These are phyloP conservation scores for Cephalopachus bancanus DNA, from an alignment of 2,797 vertebrate species.

Conservation along the genomic window DNA sequence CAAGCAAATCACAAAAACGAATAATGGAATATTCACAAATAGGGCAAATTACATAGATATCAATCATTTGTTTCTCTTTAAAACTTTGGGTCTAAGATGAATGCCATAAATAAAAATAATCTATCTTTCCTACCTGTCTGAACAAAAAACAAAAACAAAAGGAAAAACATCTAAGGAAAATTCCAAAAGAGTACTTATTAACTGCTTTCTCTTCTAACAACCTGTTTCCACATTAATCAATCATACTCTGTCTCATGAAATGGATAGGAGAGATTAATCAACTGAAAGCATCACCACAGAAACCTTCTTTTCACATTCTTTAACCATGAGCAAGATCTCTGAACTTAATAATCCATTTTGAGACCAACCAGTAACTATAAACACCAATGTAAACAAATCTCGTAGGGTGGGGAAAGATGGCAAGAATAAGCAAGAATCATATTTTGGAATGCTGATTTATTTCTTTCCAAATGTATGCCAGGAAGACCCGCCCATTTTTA, in stretches of 20 bases:
- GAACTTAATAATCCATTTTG: conserved; percentile 80
- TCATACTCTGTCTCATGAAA: conserved; percentile 77
- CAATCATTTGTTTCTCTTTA: conserved; percentile 27
- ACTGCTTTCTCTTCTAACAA: conserved; percentile 65
- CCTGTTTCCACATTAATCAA: conserved; percentile 72
- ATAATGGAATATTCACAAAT: not conserved
- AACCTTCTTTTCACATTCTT: conserved; percentile 83
- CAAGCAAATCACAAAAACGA: not conserved
- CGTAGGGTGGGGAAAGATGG: conserved; percentile 68
- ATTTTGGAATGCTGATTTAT: conserved; percentile 67
- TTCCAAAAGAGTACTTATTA: conserved; percentile 69
- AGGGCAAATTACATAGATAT: not conserved
- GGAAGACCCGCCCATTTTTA: not conserved
- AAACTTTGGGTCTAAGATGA: not conserved
- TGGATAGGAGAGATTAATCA: conserved; percentile 77
- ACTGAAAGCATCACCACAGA: conserved; percentile 81
- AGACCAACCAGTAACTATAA: conserved; percentile 82
- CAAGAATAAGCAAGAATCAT: conserved; percentile 60
- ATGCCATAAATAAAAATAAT: conserved; percentile 42
- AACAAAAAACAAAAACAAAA: conserved; percentile 15
- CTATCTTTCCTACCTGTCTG: not conserved
- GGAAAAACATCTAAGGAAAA: conserved; percentile 56
- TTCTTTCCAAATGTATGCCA: conserved; percentile 48
- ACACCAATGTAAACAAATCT: conserved; percentile 77
- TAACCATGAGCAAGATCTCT: conserved; percentile 78